Conservation (phyloP, 1,140 invertebrate genomes). For the Ceratina australensis region DNA sequence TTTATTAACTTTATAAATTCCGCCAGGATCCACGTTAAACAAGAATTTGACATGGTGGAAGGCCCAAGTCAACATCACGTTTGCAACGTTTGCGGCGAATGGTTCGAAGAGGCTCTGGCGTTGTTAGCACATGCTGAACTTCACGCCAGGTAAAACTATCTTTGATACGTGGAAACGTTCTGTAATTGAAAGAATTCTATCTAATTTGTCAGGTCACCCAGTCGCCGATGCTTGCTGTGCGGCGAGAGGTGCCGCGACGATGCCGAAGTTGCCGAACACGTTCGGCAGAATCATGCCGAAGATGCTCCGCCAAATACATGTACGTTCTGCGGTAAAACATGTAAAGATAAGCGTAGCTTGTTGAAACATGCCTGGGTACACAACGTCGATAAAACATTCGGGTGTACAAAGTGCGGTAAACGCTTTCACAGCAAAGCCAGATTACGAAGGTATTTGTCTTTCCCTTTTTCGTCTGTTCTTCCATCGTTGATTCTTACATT, state of each 20-base stretch:
- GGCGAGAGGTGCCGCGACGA: conserved; percentile 83
- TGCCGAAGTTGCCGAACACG: conserved; percentile 81
- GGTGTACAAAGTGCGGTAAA: conserved; percentile 84
- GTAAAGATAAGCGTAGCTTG: conserved; percentile 84
- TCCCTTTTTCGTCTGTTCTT: not conserved
- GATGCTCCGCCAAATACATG: conserved; percentile 82
- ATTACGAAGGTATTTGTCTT: conserved; percentile 74
- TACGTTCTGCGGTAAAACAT: conserved; percentile 82
- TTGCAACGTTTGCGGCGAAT: conserved; percentile 88
- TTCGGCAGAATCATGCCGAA: conserved; percentile 80
- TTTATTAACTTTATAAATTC: conserved; percentile 41
- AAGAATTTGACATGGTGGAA: conserved; percentile 78
- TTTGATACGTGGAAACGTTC: not conserved
- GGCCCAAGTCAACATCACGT: conserved; percentile 80
- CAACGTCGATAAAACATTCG: conserved; percentile 80
- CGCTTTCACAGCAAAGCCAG: conserved; percentile 86
- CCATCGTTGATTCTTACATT: not conserved
- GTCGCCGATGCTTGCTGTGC: conserved; percentile 82
- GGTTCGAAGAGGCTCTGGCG: conserved; percentile 86
- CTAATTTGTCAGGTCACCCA: conserved; percentile 69
- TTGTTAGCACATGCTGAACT: conserved; percentile 88
- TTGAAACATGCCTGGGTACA: conserved; percentile 86
- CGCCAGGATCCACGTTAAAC: conserved; percentile 77
- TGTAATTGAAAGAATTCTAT: not conserved
- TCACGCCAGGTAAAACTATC: conserved; percentile 81